Evolutionary conservation across 2,797 vertebrate species (phyloP).

Genomic region (Tiaroga cobitis): DNA sequence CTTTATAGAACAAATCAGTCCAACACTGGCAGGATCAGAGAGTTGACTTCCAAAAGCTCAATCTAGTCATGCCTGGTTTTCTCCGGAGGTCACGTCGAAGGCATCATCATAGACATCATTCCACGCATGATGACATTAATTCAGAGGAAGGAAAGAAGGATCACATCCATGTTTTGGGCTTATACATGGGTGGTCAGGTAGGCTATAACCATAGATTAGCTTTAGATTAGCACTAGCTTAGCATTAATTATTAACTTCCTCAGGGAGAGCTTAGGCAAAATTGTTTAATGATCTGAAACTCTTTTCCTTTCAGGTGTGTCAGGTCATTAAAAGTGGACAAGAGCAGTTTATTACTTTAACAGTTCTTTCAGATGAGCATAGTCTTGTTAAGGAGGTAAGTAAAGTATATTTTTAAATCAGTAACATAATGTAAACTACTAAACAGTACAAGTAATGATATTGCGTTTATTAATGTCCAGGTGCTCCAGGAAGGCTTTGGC

Average conservation of each 20-base stretch:
- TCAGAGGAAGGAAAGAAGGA: slow-evolving; percentile 14
- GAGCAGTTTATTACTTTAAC: slow-evolving; percentile 42
- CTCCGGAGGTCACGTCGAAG: background rate
- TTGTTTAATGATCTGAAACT: slow-evolving; percentile 9
- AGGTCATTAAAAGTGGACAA: slow-evolving; percentile 47
- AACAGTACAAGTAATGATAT: background rate
- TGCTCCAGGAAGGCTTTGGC: slow-evolving; percentile 48
- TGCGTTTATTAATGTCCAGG: slow-evolving; percentile 21
- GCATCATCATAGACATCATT: background rate
- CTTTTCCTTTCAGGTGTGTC: slow-evolving; percentile 49
- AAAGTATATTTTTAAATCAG: background rate
- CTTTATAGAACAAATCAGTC: slow-evolving; percentile 39
- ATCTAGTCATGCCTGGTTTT: slow-evolving; percentile 41
- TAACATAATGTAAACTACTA: background rate
- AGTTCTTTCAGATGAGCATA: slow-evolving; percentile 11
- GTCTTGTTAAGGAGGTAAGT: slow-evolving; percentile 46
- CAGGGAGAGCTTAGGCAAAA: background rate
- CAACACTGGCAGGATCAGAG: slow-evolving; percentile 38
- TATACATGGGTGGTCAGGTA: slow-evolving; percentile 48
- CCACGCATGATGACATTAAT: background rate
- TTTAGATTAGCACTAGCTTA: background rate
- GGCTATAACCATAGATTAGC: background rate
- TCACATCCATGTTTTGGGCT: slow-evolving; percentile 15
- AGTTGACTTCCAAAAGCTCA: slow-evolving; percentile 39
- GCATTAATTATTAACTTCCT: slow-evolving; percentile 6